Evolutionary conservation across 2,797 vertebrate species (phyloP).

Genomic region (Coregonus sp.): DNA sequence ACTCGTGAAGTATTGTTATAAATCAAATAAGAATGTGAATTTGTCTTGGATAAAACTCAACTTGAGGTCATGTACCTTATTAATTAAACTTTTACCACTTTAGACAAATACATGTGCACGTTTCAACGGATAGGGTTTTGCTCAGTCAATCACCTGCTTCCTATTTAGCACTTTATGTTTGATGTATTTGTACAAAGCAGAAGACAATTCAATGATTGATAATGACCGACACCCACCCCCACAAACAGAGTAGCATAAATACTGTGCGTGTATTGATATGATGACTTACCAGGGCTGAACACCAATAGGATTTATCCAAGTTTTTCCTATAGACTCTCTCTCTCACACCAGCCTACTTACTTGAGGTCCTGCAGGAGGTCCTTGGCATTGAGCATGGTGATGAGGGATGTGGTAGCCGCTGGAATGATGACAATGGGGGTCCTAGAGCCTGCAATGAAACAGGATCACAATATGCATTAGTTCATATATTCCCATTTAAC

Average conservation of each 20-base stretch:
- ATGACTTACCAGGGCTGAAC: too few relatives aligned
- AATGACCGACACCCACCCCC: too few relatives aligned
- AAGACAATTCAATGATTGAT: too few relatives aligned
- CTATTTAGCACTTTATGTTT: too few relatives aligned
- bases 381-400: constrained; percentile 99
- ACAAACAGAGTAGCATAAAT: too few relatives aligned
- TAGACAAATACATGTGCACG: too few relatives aligned
- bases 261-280: too few relatives aligned
- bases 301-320: too few relatives aligned
- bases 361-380: constrained; percentile 97
- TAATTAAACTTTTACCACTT: too few relatives aligned
- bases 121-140: too few relatives aligned
- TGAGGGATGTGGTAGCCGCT: constrained; percentile 96
- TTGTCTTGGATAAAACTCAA: neutral
- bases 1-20: neutral
- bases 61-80: neutral
- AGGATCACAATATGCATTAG: neutral
- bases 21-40: neutral
- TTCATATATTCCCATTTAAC: neutral
- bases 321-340: neutral
- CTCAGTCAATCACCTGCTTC: too few relatives aligned
- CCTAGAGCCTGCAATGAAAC: constrained; percentile 82
- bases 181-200: too few relatives aligned
- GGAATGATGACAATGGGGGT: constrained; percentile 99
- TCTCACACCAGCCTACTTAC: constrained; percentile 71